Conservation (phyloP, 2,113 vertebrate genomes). For the Isichthys henryi region DNA sequence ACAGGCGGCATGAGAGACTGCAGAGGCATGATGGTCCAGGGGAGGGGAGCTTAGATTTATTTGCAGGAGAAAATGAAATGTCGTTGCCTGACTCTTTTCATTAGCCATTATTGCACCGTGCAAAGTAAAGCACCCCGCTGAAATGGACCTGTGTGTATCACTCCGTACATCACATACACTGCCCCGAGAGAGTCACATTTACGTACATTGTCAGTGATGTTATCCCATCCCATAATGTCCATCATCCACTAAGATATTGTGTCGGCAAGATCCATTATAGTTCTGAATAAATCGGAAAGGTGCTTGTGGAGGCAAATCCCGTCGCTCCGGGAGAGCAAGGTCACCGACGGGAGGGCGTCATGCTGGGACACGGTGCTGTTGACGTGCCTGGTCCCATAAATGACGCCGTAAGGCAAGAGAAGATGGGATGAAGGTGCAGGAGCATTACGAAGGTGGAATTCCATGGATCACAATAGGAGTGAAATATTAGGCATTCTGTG, state of each 20-base stretch:
- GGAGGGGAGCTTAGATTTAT: not conserved
- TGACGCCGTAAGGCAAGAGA: not conserved
- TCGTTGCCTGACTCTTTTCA: not conserved
- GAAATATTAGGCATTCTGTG: not conserved
- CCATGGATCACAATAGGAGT: not conserved
- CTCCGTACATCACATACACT: not conserved
- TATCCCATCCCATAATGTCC: not conserved
- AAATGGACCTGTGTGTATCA: not conserved
- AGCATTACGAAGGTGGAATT: not conserved
- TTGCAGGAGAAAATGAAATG: not conserved
- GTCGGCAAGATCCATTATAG: not conserved
- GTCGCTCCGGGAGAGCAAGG: not conserved
- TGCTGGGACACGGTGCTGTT: not conserved
- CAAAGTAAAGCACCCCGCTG: not conserved
- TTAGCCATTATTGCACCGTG: not conserved
- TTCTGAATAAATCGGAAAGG: not conserved
- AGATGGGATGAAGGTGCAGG: not conserved
- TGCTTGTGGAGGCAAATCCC: not conserved
- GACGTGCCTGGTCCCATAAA: not conserved
- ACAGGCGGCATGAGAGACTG: not conserved
- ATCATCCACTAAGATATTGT: not conserved
- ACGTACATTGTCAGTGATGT: not conserved
- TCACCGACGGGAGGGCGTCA: not conserved
- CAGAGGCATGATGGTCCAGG: not conserved
- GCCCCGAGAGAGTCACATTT: not conserved